Base-by-base conservation (phyloP, 2,888 invertebrate genomes). In the Netelia virgata region DNA sequence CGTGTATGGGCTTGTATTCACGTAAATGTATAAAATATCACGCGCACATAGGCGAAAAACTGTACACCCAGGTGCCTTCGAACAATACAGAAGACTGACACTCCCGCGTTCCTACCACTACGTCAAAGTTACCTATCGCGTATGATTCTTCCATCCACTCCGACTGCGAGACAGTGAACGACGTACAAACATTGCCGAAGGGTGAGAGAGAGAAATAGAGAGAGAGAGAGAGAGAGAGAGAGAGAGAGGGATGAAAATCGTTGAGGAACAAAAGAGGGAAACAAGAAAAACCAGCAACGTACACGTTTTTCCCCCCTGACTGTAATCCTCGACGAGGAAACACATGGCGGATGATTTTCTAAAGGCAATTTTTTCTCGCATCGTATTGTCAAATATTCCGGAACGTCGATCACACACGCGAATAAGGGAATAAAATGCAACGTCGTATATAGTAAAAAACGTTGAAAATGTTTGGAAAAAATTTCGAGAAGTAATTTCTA, bases 141-240 rank as follows among this genome's bases (percentile, higher is more conserved):
- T 63, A 64, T 43, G 81, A 11, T 59, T 64, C 75, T 82, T 82
- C 69, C 16, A 66, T 75, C 70, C 63, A 47, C 75, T 74, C 36
- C 57, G 5, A 59, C 9, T 53, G n/a, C 16, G n/a, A 11, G 16
- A 53, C 14, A 53, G 53, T 6, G 53, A 53, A 11, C 14, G 16
- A 53, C 16, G 11, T 53, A 53, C 53, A 53, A n/a, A 14, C 53
- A 53, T 53, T n/a, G 53, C 53, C 16, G 16, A n/a, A 53, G 14
- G 16, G 53, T 10, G 28, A 5, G 28, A 72, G 72, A 64, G 68
- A 64, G 66, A n/a, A n/a, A n/a, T n/a, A n/a, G n/a, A n/a, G 28
- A 5, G 28, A 72, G 72, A 53, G 14, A 6, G 53, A 1, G 28
- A 5, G 28, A 72, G 72, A 53, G 14, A 6, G 53, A 1, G 28